These are phyloP conservation scores for Lipotes vexillifer DNA, from an alignment of 2,113 vertebrate species.

Conservation along the genomic window DNA sequence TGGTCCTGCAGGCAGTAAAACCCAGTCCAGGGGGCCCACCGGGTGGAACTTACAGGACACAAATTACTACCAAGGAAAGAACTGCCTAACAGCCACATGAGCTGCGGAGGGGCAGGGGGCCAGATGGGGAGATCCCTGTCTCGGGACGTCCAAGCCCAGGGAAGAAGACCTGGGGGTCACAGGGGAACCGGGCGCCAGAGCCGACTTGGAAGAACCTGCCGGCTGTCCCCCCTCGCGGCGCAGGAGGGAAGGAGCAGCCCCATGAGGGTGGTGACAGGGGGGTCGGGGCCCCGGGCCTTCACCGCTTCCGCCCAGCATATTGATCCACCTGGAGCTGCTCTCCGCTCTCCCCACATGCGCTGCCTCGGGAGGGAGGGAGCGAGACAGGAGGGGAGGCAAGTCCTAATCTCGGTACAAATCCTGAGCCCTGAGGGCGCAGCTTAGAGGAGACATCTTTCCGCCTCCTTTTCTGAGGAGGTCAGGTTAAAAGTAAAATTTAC, in stretches of 20 bases:
- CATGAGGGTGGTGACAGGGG: fast-evolving
- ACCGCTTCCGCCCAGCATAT: fast-evolving
- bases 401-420: neutral
- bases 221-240: neutral
- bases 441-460: neutral
- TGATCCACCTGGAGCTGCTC: neutral
- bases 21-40: neutral
- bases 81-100: neutral
- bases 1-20: no score
- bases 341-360: neutral
- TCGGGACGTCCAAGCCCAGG: neutral
- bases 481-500: neutral
- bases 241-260: neutral
- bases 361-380: neutral
- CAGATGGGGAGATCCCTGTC: neutral
- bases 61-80: neutral
- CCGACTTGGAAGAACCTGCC: fast-evolving
- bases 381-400: neutral
- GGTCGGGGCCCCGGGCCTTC: no score
- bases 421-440: neutral
- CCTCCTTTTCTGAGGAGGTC: neutral
- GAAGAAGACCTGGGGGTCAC: neutral
- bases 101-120: neutral
- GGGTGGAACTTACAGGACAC: neutral
- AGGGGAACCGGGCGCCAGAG: neutral